Evolutionary conservation across 2,797 vertebrate genomes (phyloP), one percentile per base, ranked within the genome.

Genomic region (Silurus lanzhouensis): DNA sequence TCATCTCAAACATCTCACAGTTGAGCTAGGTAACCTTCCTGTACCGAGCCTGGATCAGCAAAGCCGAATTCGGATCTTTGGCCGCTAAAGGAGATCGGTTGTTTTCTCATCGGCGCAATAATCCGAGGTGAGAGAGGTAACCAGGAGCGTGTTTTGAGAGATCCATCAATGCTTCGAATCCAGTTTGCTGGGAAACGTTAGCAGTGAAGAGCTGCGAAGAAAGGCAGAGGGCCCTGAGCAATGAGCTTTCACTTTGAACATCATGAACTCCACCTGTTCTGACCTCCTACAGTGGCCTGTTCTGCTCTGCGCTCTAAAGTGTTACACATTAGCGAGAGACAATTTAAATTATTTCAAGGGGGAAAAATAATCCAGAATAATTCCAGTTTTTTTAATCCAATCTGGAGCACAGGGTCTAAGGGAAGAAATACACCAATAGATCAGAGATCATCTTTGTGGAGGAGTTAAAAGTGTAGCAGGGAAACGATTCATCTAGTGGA

Each of bases 161-260:
- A 94, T 94, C 93, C 90, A 93, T 95, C 93, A 95, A 91, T 89
- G 78, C 88, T 91, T 93, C 94, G 92, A 52, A 52, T 52, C 48
- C 89, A 87, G 92, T 88, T 88, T 84, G 63, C 88, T 89, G 91
- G 91, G 91, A 91, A 90, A 90, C 90, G 93, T 88, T 92, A 81
- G 91, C 93, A 86, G 25, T 8, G 57, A 83, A 0, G 86, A 86
- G 89, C 90, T 91, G 91, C 90, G 89, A 25, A 5, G 70, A 84
- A 76, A 48, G 72, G 44, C 25, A 81, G 70, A 19, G 12, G 27
- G 64, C 31, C 20, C 5, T 7, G 38, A 31, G 19, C 27, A 25
- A 81, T 76, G 48, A 81, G 84, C 79, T 66, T 60, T 80, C 70
- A n/a, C 74, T 78, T 86, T 58, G 86, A 67, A 68, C 52, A 60